These are phyloP conservation scores for Contarinia nasturtii DNA, from an alignment of 1,140 invertebrate species.

Conservation along the genomic window DNA sequence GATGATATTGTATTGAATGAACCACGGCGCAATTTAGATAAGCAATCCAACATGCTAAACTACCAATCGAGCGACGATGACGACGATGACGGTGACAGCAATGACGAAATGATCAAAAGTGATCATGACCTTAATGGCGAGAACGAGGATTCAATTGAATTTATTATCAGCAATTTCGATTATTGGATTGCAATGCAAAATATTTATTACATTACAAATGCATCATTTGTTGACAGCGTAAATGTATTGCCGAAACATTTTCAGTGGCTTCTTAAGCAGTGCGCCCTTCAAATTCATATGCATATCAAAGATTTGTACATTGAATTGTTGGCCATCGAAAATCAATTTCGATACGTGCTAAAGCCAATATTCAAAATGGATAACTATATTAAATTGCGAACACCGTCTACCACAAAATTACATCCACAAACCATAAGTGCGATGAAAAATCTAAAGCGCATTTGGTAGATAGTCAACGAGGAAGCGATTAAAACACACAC, in stretches of 20 bases:
- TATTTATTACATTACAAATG: slow-evolving; percentile 3
- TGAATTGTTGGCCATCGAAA: slow-evolving; percentile 21
- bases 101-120: neutral
- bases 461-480: no score
- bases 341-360: neutral
- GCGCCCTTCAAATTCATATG: slow-evolving; percentile 25
- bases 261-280: slow-evolving; percentile 30
- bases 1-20: neutral
- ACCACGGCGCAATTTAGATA: slow-evolving; percentile 5
- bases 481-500: no score
- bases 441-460: no score
- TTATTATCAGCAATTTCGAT: slow-evolving; percentile 16
- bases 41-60: neutral
- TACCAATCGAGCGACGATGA: neutral
- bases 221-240: slow-evolving; percentile 18
- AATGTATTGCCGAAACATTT: slow-evolving; percentile 26
- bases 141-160: slow-evolving; percentile 3
- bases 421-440: no score
- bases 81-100: slow-evolving; percentile 4
- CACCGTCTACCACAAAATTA: no score
- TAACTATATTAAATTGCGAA: no score
- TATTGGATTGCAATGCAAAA: slow-evolving; percentile 17
- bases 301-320: slow-evolving; percentile 24
- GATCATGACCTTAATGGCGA: neutral
- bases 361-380: neutral